Conservation (phyloP, 2,888 invertebrate genomes). For the Baccha elongata region DNA sequence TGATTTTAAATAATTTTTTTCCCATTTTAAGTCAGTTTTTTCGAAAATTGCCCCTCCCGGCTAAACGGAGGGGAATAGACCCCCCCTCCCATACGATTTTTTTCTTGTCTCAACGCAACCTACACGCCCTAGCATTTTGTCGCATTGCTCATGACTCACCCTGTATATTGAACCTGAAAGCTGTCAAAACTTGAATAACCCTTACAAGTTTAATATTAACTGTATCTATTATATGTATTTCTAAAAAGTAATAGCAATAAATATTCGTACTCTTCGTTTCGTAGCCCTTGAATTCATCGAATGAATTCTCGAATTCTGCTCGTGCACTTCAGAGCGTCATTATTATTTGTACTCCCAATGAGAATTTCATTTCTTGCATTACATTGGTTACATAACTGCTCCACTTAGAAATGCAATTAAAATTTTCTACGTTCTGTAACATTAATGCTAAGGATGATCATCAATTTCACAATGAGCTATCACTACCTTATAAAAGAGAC, state of each 20-base stretch:
- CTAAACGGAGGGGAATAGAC: too few relatives aligned
- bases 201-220: constrained; percentile 30
- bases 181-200: constrained; percentile 8
- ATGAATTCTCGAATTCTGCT: constrained; percentile 32
- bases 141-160: too few relatives aligned
- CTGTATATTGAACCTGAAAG: constrained; percentile 14
- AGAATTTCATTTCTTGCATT: constrained; percentile 14
- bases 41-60: too few relatives aligned
- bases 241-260: neutral
- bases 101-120: too few relatives aligned
- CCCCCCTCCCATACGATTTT: too few relatives aligned
- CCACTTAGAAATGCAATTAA: constrained; percentile 71
- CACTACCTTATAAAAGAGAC: constrained; percentile 19
- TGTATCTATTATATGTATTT: constrained; percentile 12
- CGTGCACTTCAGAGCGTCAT: constrained; percentile 36
- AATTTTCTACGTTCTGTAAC: constrained; percentile 55
- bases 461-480: constrained; percentile 68
- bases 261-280: too few relatives aligned
- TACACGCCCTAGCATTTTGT: too few relatives aligned
- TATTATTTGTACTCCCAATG: constrained; percentile 35
- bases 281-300: constrained; percentile 17
- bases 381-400: constrained; percentile 55
- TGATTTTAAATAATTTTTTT: too few relatives aligned
- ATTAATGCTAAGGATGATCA: constrained; percentile 65
- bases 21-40: too few relatives aligned